These are phyloP conservation scores for Trachelus stipa DNA, from an alignment of 2,888 invertebrate genomes.

Conservation along the genomic window DNA sequence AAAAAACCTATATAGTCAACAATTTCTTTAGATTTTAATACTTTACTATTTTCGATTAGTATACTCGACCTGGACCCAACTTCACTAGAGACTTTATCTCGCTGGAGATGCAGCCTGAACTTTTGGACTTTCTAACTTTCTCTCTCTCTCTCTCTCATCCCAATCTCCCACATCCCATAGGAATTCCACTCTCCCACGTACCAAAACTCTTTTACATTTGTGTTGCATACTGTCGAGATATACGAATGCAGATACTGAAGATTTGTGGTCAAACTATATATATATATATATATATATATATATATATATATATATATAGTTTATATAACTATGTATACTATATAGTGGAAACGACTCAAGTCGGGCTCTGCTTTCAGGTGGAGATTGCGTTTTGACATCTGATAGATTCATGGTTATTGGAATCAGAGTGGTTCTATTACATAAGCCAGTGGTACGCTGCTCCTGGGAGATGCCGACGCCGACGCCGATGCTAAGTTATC, in stretches of 20 bases:
- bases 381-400: conserved; percentile 79
- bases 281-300: conserved; percentile 2
- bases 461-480: conserved; percentile 9
- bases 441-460: conserved; percentile 30
- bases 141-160: conserved; percentile 12
- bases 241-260: conserved; percentile 52
- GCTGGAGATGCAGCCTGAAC: conserved; percentile 26
- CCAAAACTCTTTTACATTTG: conserved; percentile 44
- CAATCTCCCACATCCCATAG: conserved; percentile 21
- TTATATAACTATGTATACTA: conserved; percentile 68
- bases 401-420: conserved; percentile 86
- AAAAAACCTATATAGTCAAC: not conserved
- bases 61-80: not conserved
- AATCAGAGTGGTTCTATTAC: conserved; percentile 68
- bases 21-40: not conserved
- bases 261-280: conserved; percentile 53
- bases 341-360: conserved; percentile 63
- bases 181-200: conserved; percentile 14
- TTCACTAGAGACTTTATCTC: not conserved
- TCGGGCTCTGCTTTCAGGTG: conserved; percentile 67
- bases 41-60: not conserved
- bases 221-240: conserved; percentile 43
- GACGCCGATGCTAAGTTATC: conserved; percentile 42
- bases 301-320: conserved; percentile 24
- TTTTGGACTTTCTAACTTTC: conserved; percentile 57